phyloP scores from a whole-genome alignment of 1,140 invertebrate species.

The Prorops nasuta region DNA sequence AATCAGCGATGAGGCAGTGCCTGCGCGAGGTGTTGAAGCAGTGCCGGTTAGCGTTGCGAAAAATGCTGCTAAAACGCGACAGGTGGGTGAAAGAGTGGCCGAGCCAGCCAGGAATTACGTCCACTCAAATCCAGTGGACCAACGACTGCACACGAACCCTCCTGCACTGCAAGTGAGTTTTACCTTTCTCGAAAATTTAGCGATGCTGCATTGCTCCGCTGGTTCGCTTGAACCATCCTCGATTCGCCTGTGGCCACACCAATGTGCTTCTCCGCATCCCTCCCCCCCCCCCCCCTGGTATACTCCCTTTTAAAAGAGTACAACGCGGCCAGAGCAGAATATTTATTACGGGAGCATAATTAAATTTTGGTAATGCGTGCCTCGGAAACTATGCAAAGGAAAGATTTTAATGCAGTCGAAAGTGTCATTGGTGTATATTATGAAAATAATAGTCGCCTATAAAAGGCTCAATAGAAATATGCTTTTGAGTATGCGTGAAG shows the following conservation, averaged over 20 bases:
- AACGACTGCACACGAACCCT: slow-evolving; percentile 71
- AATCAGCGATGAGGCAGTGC: slow-evolving; percentile 64
- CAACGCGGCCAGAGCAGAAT: no score
- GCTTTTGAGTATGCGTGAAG: background rate
- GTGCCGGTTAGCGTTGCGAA: slow-evolving; percentile 64
- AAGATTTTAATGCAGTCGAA: background rate
- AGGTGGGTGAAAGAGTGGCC: slow-evolving; percentile 74
- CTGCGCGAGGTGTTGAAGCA: slow-evolving; percentile 59
- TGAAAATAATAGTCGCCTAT: background rate
- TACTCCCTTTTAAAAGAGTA: no score
- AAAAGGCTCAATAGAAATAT: background rate
- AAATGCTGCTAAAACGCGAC: slow-evolving; percentile 67
- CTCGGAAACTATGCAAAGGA: no score
- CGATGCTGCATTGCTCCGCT: no score
- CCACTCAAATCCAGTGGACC: slow-evolving; percentile 77
- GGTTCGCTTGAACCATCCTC: no score
- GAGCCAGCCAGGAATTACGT: slow-evolving; percentile 71
- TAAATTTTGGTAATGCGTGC: no score
- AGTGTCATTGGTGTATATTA: background rate
- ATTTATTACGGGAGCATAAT: no score
- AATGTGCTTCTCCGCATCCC: no score
- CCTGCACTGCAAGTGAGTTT: slow-evolving; percentile 62
- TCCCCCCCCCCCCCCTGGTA: no score
- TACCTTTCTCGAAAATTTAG: no score
- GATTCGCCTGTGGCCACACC: no score